A percentile compares a stretch with the other conserved stretches of the same genome.
Conservation (phyloP, 2,113 vertebrate genomes). For the Regulus satrapa region DNA sequence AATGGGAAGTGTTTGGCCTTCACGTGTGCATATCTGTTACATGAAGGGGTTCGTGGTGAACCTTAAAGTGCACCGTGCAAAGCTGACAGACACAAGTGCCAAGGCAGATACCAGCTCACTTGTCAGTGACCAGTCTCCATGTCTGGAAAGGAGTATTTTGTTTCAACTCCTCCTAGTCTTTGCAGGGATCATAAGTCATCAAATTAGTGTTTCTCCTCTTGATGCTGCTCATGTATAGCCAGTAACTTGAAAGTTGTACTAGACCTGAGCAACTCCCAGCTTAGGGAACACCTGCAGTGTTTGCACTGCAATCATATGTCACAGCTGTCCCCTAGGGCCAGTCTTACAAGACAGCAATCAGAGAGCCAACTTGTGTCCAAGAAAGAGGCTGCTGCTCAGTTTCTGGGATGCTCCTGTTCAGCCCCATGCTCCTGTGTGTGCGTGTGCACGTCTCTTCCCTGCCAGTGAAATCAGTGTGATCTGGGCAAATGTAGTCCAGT, state of each 20-base stretch:
- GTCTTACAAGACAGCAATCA: background rate
- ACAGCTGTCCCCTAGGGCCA: background rate
- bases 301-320: background rate
- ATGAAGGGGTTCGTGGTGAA: fast-evolving
- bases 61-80: fast-evolving
- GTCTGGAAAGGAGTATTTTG: background rate
- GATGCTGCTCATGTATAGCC: background rate
- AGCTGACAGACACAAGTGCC: background rate
- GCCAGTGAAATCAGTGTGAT: background rate
- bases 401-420: background rate
- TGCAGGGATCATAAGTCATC: background rate
- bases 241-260: background rate
- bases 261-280: background rate
- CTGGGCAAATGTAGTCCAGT: background rate
- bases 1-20: background rate
- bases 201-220: background rate
- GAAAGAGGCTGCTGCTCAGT: background rate
- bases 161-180: background rate
- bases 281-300: background rate
- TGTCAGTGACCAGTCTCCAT: background rate
- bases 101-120: background rate
- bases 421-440: background rate
- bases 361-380: background rate
- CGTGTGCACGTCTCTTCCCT: fast-evolving
- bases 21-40: background rate